A percentile compares a stretch with the other conserved stretches of the same genome.
phyloP scores from a whole-genome alignment of 2,113 vertebrate genomes.

The Pedetes capensis region DNA sequence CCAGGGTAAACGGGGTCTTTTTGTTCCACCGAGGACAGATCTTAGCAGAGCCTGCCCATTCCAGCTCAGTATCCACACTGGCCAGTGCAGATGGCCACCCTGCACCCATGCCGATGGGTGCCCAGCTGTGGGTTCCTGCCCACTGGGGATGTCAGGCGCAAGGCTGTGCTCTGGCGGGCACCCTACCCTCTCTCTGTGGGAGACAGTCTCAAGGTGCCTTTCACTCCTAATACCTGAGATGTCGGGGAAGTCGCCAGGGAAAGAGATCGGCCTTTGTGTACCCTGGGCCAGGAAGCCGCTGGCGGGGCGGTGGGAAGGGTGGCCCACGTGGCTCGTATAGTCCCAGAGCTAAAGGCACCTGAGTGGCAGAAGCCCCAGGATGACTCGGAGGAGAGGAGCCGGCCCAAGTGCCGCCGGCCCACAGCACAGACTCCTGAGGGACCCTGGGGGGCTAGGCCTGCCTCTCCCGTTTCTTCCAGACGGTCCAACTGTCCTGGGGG shows the following conservation, averaged over 20 bases:
- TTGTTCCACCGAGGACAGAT: not conserved
- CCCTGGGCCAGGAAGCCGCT: too few relatives aligned
- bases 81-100: not conserved
- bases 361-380: not conserved
- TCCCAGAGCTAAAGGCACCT: not conserved
- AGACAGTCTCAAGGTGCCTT: not conserved
- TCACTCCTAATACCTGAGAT: not conserved
- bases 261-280: not conserved
- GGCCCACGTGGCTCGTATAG: not conserved
- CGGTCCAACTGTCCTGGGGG: not conserved
- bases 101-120: fast-evolving
- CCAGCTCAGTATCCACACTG: not conserved
- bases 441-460: not conserved
- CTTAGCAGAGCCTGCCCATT: not conserved
- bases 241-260: not conserved
- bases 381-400: fast-evolving
- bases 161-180: not conserved
- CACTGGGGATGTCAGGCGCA: fast-evolving
- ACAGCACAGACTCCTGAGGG: not conserved
- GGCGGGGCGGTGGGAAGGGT: not conserved
- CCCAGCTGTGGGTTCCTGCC: not conserved
- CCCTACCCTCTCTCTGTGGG: not conserved
- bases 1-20: not conserved
- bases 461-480: not conserved
- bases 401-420: fast-evolving